A percentile compares a stretch with the other conserved stretches of the same genome.
phyloP scores from a whole-genome alignment of 64 coral and sea anemone species.

The Acropora tenuis region DNA sequence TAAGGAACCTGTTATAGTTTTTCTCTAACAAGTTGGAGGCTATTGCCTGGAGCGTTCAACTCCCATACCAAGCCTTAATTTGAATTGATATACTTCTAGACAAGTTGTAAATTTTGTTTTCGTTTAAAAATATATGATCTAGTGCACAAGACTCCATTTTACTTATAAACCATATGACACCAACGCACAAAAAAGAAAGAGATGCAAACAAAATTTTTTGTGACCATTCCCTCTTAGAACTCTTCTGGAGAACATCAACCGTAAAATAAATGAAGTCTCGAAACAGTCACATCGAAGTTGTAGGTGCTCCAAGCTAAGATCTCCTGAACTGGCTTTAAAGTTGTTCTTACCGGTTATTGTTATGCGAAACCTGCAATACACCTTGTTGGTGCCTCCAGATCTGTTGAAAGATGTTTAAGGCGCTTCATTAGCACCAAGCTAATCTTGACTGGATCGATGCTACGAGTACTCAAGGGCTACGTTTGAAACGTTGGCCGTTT shows the following conservation, averaged over 20 bases:
- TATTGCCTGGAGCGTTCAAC: not conserved
- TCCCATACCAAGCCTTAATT: not conserved
- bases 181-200: not conserved
- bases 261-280: too few relatives aligned
- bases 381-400: conserved; percentile 41
- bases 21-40: not conserved
- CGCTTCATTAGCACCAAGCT: not conserved
- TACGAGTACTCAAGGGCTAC: too few relatives aligned
- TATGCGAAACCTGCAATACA: conserved; percentile 30
- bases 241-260: too few relatives aligned
- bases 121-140: not conserved
- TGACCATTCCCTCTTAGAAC: too few relatives aligned
- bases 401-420: not conserved
- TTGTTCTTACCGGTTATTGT: conserved; percentile 26
- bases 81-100: not conserved
- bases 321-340: not conserved
- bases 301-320: not conserved
- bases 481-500: too few relatives aligned
- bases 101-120: not conserved
- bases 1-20: not conserved
- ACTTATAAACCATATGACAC: not conserved
- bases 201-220: not conserved
- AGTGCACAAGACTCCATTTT: not conserved
- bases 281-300: not conserved
- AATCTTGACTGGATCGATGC: not conserved